Evolutionary conservation across 2,888 invertebrate genomes (phyloP), one percentile per base, ranked within the genome.

Genomic region (Archips xylosteana): DNA sequence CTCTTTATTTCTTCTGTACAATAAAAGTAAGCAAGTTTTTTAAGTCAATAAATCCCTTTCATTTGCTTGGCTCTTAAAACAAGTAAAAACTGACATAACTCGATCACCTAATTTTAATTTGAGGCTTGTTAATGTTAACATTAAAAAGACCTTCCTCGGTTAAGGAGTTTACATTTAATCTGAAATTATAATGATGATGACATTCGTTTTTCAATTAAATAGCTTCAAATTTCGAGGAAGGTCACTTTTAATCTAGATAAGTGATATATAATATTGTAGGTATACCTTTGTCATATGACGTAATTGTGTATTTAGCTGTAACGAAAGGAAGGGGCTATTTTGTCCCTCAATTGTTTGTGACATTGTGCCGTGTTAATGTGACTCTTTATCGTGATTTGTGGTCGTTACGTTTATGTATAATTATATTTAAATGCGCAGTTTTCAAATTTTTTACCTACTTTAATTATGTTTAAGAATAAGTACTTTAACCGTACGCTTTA

Each of bases 321-420:
- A 36, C 12, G n/a, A 57, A 59, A 65, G 69, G 73, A 69, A 65
- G 69, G 42, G 62, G 62, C 59, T 60, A 74, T 74, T 74, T 70
- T 36, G 65, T 65, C 65, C 65, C 23, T 60, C 60, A 65, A 73
- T 69, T 69, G 69, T 60, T 68, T 69, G 73, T 64, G 67, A 68
- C 73, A 69, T 69, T 69, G 59, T 63, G 42, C n/a, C 32, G 69
- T 59, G 67, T 13, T 62, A 68, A 69, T 64, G 69, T 69, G 74
- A 15, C 63, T 61, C 45, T 74, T 68, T 70, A 65, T 32, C 70
- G 74, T 74, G 70, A 74, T 74, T 57, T 73, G 54, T 45, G 47
- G 9, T 63, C 45, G 64, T 60, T 51, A 36, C 42, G 45, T 64
- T 61, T 49, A n/a, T 32, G 23, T 67, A 49, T 42, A 36, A 74